These are phyloP conservation scores for Rhodeus uyekii DNA, from an alignment of 2,797 vertebrate species.

Conservation along the genomic window DNA sequence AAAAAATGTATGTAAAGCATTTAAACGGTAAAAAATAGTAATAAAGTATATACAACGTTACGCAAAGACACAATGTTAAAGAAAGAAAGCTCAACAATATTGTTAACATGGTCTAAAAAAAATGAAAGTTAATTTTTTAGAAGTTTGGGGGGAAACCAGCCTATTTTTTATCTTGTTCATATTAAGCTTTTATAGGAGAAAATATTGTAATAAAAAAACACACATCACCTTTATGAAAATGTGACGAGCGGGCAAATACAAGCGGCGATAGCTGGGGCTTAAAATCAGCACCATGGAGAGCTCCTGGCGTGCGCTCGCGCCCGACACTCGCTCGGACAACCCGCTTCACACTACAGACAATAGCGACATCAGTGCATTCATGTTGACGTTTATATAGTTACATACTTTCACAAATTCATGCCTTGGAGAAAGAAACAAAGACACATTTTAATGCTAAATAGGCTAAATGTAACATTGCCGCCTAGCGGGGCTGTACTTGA, in stretches of 20 bases:
- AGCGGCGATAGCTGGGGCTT: no score
- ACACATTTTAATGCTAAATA: background rate
- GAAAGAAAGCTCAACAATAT: background rate
- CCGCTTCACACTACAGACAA: background rate
- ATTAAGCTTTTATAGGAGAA: background rate
- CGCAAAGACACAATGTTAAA: background rate
- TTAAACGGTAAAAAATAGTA: background rate
- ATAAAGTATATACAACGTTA: background rate
- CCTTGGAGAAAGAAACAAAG: background rate
- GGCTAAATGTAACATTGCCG: background rate
- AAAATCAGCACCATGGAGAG: slow-evolving; percentile 39
- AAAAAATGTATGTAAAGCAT: background rate
- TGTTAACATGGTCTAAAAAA: background rate
- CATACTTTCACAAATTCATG: background rate
- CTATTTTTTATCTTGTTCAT: no score
- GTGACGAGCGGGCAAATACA: background rate
- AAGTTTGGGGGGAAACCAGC: background rate
- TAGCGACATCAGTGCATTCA: background rate
- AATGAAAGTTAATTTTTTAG: background rate
- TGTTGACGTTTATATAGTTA: background rate
- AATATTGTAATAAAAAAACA: background rate
- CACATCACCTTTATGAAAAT: background rate
- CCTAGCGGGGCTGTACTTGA: background rate
- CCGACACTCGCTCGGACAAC: background rate
- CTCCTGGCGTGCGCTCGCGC: background rate